Conservation (phyloP, 2,888 invertebrate species). For the Trichogramma dendrolimi region DNA sequence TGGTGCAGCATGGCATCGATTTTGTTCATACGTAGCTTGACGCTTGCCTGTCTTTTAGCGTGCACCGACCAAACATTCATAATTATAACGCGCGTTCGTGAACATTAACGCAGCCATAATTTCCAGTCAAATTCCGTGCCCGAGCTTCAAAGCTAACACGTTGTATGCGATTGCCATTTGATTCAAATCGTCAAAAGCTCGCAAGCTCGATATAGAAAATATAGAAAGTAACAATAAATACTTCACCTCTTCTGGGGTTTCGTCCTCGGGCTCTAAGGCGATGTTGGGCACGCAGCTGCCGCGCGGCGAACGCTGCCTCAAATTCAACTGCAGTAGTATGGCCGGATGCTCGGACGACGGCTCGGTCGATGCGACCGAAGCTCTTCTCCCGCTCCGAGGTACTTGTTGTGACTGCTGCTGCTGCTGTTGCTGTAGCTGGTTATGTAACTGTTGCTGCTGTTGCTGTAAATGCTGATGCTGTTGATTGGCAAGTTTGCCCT, state of each 20-base stretch:
- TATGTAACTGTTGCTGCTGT: neutral
- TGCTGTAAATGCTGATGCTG: neutral
- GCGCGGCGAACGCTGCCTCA: conserved; percentile 59
- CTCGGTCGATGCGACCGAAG: conserved; percentile 48
- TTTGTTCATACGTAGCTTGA: too few species aligned
- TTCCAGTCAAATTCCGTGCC: too few species aligned
- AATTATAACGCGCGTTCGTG: too few species aligned
- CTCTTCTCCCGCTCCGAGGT: conserved; percentile 40
- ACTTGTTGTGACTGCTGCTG: conserved; percentile 43
- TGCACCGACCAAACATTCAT: too few species aligned
- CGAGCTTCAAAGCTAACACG: too few species aligned
- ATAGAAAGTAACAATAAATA: too few species aligned
- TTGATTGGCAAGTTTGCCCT: conserved; percentile 34
- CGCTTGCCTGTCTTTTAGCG: too few species aligned
- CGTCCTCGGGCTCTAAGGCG: conserved; percentile 53
- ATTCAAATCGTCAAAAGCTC: too few species aligned
- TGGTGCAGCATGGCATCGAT: too few species aligned
- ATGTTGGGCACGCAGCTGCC: conserved; percentile 63
- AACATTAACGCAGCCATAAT: too few species aligned
- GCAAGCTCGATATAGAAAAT: too few species aligned
- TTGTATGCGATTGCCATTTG: too few species aligned
- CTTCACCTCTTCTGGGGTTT: conserved; percentile 42
- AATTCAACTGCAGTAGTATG: conserved; percentile 46
- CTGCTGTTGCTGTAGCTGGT: conserved; percentile 58
- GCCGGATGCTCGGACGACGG: conserved; percentile 41